Conservation (phyloP, 92 coral and sea anemone species). For the Porites evermanni region DNA sequence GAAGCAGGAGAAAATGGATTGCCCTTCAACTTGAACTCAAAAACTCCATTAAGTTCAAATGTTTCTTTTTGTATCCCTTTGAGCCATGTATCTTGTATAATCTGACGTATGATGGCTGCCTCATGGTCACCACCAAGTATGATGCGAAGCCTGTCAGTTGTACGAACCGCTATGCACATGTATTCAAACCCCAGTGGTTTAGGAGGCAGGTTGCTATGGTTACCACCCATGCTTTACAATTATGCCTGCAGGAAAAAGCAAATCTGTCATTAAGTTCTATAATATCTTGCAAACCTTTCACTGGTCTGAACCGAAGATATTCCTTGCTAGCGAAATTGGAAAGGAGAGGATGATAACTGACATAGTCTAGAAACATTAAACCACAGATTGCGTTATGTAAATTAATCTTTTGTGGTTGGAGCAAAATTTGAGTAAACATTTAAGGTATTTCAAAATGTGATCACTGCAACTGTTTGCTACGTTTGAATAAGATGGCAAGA, state of each 20-base stretch:
- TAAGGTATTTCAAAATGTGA: no score
- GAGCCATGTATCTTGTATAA: constrained; percentile 67
- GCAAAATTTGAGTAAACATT: no score
- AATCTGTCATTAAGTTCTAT: background rate
- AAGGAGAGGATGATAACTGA: no score
- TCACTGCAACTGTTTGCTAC: no score
- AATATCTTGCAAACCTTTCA: background rate
- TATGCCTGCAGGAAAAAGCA: background rate
- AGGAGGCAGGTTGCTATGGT: constrained; percentile 47
- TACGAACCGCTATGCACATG: constrained; percentile 52
- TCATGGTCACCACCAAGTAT: constrained; percentile 59
- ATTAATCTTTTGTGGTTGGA: no score
- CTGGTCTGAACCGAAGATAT: background rate
- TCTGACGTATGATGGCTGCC: constrained; percentile 58
- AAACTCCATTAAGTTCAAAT: constrained; percentile 47
- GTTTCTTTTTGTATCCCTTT: constrained; percentile 53
- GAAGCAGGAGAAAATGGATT: constrained; percentile 45
- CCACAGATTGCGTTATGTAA: no score
- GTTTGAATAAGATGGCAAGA: no score
- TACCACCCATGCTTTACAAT: constrained; percentile 34
- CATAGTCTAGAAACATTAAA: no score
- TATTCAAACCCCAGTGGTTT: constrained; percentile 70
- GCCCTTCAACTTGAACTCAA: constrained; percentile 69
- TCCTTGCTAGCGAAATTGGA: background rate
- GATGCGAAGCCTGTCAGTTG: constrained; percentile 49